Conservation (phyloP, 2,113 vertebrate genomes). For the Leucosticte australis region DNA sequence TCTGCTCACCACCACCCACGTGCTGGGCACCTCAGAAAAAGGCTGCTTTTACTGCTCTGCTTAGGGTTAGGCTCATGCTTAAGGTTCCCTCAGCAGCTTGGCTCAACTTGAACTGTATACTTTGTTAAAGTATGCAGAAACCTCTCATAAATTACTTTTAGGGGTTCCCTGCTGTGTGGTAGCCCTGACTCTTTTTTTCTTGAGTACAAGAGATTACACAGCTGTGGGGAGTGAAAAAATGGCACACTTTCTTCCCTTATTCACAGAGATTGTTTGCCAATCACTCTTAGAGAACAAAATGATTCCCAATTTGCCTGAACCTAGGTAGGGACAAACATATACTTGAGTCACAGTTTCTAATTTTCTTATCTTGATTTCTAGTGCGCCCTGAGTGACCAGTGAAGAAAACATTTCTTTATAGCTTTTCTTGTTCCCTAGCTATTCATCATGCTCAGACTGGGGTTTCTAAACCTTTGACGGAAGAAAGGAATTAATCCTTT, state of each 20-base stretch:
- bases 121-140: neutral
- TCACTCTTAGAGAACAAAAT: neutral
- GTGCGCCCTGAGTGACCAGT: neutral
- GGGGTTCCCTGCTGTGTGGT: neutral
- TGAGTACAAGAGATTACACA: neutral
- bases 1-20: fast-evolving
- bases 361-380: neutral
- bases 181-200: neutral
- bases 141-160: neutral
- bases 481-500: neutral
- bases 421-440: neutral
- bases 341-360: neutral
- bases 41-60: neutral
- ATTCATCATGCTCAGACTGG: neutral
- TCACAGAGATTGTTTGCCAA: neutral
- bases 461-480: neutral
- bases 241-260: neutral
- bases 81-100: neutral
- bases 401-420: neutral
- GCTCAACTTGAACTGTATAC: neutral
- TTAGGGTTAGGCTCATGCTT: neutral
- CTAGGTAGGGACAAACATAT: neutral
- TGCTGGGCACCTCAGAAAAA: neutral
- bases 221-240: neutral
- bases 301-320: neutral